Evolutionary conservation across 2,113 vertebrate genomes (phyloP), one percentile per base, ranked within the genome.

Genomic region (Dicaeum eximium): DNA sequence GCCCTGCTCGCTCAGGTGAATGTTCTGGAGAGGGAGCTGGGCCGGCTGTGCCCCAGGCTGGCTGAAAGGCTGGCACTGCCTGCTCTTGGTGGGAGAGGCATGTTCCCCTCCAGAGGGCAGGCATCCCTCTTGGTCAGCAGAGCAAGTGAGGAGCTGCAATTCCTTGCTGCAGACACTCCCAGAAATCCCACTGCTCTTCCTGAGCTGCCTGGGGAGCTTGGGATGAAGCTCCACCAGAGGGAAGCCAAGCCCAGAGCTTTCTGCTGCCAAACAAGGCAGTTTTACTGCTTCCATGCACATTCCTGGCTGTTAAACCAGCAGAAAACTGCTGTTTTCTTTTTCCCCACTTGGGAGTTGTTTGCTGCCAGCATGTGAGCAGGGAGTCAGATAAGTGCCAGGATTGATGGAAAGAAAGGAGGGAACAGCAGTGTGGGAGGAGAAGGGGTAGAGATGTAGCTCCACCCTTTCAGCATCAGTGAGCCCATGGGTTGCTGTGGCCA

Each of bases 1-100:
- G 13, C n/a, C 2, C n/a, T 31, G 23, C 40, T 66, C 1, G 0
- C 61, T 82, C 14, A 0, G 0, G 31, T 15, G 7, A 18, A 7
- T 9, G 20, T 10, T n/a, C 7, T 42, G 77, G 66, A 21, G 42
- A 37, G 28, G 47, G 42, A 79, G 37, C 21, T 14, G 3, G 38
- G 60, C 77, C 54, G 61, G 9, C 47, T 33, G 0, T 64, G 51
- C 47, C 61, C 27, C 47, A 18, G 38, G 7, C 37, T 40, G 31
- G 27, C 48, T 33, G 33, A 80, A 14, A 62, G 51, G 74, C 30
- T 22, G 54, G 58, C 58, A 9, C 9, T 44, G 7, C 33, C 21
- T 53, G 54, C 57, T 60, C 38, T n/a, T 3, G 15, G 30, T 37
- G 67, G n/a, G 21, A 37, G 64, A 42, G 42, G 19, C 17, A 13